A percentile compares a stretch with the other conserved stretches of the same genome.
Evolutionary conservation across 2,888 invertebrate genomes (phyloP).

Genomic region (Cotesia congregata): DNA sequence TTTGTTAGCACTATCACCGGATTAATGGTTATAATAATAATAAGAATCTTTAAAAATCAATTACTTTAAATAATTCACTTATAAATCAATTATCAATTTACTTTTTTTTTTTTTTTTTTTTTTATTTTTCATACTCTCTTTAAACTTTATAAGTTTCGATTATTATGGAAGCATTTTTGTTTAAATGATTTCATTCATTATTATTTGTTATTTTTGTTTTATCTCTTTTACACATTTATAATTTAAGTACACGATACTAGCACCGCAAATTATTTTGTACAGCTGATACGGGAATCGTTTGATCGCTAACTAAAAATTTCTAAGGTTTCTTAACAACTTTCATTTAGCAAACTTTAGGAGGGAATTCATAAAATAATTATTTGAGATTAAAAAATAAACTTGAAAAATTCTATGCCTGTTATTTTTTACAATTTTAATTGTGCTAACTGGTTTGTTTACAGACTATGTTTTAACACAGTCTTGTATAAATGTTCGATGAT

Average conservation of each 20-base stretch:
- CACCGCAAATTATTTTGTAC: conserved; percentile 63
- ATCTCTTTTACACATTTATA: conserved; percentile 50
- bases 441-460: background rate
- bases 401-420: background rate
- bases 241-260: conserved; percentile 65
- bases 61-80: background rate
- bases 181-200: conserved; percentile 28
- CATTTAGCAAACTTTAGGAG: background rate
- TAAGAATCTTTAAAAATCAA: conserved; percentile 42
- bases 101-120: conserved; percentile 19
- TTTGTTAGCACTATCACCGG: conserved; percentile 58
- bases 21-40: conserved; percentile 56
- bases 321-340: background rate
- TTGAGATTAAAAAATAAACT: background rate
- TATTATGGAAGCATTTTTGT: conserved; percentile 64
- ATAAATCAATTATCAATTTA: conserved; percentile 6
- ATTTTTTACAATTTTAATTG: background rate
- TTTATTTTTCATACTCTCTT: conserved; percentile 14
- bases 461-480: background rate
- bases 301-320: conserved; percentile 2
- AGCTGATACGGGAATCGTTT: conserved; percentile 45
- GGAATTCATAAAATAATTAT: background rate
- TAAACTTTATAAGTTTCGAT: conserved; percentile 46
- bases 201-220: background rate
- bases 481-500: background rate